Base-by-base conservation (phyloP, 2,888 invertebrate genomes). In the Sinelater perroti region DNA sequence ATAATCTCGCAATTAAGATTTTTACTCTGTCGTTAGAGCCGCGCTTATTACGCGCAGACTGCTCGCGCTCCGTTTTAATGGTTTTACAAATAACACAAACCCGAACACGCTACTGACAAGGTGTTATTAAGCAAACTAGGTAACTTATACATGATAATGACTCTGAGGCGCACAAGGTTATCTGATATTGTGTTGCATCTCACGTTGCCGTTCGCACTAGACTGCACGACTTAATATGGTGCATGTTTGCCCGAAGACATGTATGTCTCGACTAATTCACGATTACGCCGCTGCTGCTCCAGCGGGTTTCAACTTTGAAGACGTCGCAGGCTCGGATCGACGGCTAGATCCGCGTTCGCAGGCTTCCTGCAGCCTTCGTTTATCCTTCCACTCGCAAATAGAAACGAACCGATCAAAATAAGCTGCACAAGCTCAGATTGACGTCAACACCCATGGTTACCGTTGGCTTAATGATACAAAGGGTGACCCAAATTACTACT, bases 131-230 rank as follows among this genome's bases (percentile, higher is more conserved):
- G 33, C 44, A 49, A 54, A 54, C 28, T 49, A 49, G 58, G 58
- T 54, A 57, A 57, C 45, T 57, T 53, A 54, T 53, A 52, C 47
- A 53, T 52, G 58, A 53, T 58, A 58, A 58, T 58, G 58, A 58
- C 40, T 53, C 54, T 38, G 49, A 49, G 36, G 51, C 36, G 44
- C 50, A 44, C 53, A 54, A 58, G 58, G 58, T 58, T 58, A 53
- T 49, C 38, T 49, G 52, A 58, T 58, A 58, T 54, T 44, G 42
- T 53, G 36, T 54, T 58, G 58, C 58, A 54, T 58, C 58, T 58
- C 58, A 44, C 42, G 49, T 58, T 47, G 44, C 53, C 26, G 42
- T 58, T 53, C 49, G 49, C 49, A 53, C 47, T 40, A 53, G 40
- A 53, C 53, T 58, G 53, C 46, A 58, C 52, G 49, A 49, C 42